Evolutionary conservation across 2,888 invertebrate species (phyloP).

Genomic region (Tetragonisca angustula): DNA sequence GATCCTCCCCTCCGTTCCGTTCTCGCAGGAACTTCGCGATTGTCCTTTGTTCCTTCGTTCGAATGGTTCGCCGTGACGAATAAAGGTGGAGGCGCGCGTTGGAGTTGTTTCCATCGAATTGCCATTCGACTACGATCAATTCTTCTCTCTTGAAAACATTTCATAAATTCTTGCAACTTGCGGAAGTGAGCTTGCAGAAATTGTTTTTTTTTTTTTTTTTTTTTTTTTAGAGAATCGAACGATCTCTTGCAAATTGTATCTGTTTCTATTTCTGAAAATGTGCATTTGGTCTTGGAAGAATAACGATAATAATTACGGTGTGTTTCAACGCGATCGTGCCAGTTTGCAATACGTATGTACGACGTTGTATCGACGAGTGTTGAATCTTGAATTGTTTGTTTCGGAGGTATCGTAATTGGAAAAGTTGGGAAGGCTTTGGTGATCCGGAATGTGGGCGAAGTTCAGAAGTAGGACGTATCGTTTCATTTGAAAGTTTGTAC

Average conservation of each 20-base stretch:
- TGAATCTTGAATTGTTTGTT: slow-evolving; percentile 8
- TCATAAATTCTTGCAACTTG: no score
- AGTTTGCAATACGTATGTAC: no score
- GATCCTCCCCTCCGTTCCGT: slow-evolving; percentile 21
- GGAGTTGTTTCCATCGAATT: not conserved
- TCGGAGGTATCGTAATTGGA: slow-evolving; percentile 22
- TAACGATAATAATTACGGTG: no score
- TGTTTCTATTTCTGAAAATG: no score
- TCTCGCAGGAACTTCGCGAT: slow-evolving; percentile 20
- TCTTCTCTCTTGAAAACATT: no score
- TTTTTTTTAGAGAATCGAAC: no score
- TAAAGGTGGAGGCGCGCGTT: slow-evolving; percentile 4
- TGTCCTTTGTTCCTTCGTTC: slow-evolving; percentile 24
- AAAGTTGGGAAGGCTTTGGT: slow-evolving; percentile 18
- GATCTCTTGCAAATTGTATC: no score
- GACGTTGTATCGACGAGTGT: not conserved
- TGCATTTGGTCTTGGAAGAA: no score
- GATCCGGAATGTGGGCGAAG: slow-evolving; percentile 11
- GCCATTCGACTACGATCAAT: no score
- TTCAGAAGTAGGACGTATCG: slow-evolving; percentile 17
- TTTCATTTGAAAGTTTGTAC: slow-evolving; percentile 15
- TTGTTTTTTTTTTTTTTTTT: no score
- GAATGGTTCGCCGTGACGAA: slow-evolving; percentile 23
- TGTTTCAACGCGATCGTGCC: no score
- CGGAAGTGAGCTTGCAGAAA: no score